A percentile compares a stretch with the other conserved stretches of the same genome.
Evolutionary conservation across 1,140 invertebrate species (phyloP).

Genomic region (Telenomus remus): DNA sequence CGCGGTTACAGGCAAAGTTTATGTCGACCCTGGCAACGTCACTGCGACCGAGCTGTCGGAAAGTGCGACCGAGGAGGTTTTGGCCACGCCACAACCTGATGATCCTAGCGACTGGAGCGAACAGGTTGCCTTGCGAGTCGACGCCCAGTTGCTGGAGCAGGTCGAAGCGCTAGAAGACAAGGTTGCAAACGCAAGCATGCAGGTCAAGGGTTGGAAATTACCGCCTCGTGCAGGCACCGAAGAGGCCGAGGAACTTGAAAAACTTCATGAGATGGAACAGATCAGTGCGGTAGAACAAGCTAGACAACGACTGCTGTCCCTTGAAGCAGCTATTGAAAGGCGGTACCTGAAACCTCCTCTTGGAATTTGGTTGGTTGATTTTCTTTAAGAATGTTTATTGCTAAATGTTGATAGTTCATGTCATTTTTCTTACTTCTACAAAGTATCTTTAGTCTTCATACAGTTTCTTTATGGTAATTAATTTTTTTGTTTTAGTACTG

Average conservation of each 20-base stretch:
- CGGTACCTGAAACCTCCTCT: constrained; percentile 95
- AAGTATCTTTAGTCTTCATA: no score
- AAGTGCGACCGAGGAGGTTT: constrained; percentile 69
- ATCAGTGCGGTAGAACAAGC: constrained; percentile 82
- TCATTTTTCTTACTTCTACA: no score
- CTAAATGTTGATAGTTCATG: no score
- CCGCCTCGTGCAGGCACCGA: constrained; percentile 79
- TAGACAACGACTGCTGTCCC: constrained; percentile 84
- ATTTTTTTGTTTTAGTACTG: constrained; percentile 70
- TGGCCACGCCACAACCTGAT: constrained; percentile 77
- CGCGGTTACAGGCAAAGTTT: constrained; percentile 76
- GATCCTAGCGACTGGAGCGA: constrained; percentile 81
- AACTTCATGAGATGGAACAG: constrained; percentile 76
- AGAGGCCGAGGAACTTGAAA: constrained; percentile 77
- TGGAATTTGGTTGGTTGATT: constrained; percentile 79
- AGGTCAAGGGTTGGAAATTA: constrained; percentile 92
- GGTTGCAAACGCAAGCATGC: constrained; percentile 93
- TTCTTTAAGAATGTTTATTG: constrained; percentile 10
- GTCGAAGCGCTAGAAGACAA: constrained; percentile 94
- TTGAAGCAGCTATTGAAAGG: constrained; percentile 93
- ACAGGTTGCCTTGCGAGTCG: constrained; percentile 85
- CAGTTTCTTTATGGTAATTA: no score
- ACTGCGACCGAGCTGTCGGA: constrained; percentile 77
- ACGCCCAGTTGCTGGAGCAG: constrained; percentile 88
- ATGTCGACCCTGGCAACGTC: constrained; percentile 78